Conservation (phyloP, 2,888 invertebrate genomes). For the Quadroppia sp. region DNA sequence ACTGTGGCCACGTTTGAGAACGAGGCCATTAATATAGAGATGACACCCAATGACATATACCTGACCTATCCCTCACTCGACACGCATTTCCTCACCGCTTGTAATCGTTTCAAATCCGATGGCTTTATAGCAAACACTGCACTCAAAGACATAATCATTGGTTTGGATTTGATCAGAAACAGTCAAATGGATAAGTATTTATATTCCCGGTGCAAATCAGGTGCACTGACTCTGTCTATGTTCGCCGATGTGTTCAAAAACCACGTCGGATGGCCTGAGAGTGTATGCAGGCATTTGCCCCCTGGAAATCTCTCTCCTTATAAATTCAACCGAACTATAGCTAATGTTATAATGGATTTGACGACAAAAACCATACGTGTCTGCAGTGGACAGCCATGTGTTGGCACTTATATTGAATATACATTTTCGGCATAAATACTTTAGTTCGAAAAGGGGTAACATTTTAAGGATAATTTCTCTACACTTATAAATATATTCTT, state of each 20-base stretch:
- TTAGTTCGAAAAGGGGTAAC: neutral
- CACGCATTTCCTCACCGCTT: neutral
- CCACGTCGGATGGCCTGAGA: constrained; percentile 18
- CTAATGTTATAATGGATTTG: neutral
- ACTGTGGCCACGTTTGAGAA: constrained; percentile 10
- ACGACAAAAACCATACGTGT: neutral
- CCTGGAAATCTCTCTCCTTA: too few relatives aligned
- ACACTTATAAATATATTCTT: too few relatives aligned
- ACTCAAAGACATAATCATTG: neutral
- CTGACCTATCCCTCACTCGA: neutral
- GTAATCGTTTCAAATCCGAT: constrained; percentile 20
- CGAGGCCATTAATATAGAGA: constrained; percentile 17
- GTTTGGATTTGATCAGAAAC: neutral
- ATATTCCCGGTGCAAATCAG: neutral
- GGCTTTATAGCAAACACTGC: neutral
- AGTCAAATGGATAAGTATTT: neutral
- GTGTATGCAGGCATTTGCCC: neutral
- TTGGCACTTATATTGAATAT: neutral
- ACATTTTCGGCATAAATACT: too few relatives aligned
- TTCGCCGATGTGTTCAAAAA: constrained; percentile 16
- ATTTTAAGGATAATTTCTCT: neutral
- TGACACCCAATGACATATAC: neutral
- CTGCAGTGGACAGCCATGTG: constrained; percentile 11
- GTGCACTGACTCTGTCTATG: neutral
- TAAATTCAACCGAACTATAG: constrained; percentile 3